Percentiles rank a stretch among this genome's conserved stretches.
These are phyloP conservation scores for Cotesia typhae DNA, from an alignment of 1,140 invertebrate genomes.

Conservation along the genomic window DNA sequence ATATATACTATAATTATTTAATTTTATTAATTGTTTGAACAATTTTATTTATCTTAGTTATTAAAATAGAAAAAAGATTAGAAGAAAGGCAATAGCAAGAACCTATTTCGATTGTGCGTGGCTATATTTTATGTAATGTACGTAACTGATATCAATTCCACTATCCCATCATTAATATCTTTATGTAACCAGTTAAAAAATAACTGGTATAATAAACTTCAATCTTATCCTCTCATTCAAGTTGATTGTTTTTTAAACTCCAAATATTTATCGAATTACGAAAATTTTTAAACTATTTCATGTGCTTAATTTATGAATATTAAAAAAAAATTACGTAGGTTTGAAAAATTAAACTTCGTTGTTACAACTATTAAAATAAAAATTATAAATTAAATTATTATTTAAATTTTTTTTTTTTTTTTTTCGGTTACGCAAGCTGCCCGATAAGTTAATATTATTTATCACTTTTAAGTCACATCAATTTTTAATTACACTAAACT, in stretches of 20 bases:
- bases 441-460: too few species aligned
- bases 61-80: background rate
- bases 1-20: background rate
- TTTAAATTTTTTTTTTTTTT: too few species aligned
- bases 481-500: too few species aligned
- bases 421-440: too few species aligned
- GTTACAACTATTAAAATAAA: too few species aligned
- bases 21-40: background rate
- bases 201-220: background rate
- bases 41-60: background rate
- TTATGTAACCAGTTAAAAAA: background rate
- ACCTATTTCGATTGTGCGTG: conserved; percentile 29
- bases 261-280: too few species aligned
- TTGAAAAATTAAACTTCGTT: too few species aligned
- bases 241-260: background rate
- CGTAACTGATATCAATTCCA: background rate
- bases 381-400: too few species aligned
- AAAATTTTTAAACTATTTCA: too few species aligned
- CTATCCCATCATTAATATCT: background rate
- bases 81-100: conserved; percentile 4
- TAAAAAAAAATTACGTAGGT: too few species aligned
- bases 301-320: too few species aligned
- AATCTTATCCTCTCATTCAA: conserved; percentile 7
- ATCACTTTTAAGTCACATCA: too few species aligned
- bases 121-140: conserved; percentile 24